These are phyloP conservation scores for Menidia menidia DNA, from an alignment of 2,797 vertebrate genomes.

Conservation along the genomic window DNA sequence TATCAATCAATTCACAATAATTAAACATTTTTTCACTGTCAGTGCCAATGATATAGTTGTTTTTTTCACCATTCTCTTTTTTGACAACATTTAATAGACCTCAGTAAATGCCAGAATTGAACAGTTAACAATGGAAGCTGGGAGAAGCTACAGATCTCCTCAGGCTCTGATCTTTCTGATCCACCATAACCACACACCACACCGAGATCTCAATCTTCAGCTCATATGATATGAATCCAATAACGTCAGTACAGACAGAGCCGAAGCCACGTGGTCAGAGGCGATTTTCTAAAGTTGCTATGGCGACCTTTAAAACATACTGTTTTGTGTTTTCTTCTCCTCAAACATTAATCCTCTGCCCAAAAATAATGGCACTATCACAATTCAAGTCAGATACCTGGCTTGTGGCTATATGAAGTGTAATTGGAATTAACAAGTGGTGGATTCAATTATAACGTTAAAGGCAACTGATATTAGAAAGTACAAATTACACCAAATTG, in stretches of 20 bases:
- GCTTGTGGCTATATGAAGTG: background rate
- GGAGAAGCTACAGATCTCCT: background rate
- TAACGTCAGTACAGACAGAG: background rate
- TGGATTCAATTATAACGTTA: background rate
- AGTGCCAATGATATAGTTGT: background rate
- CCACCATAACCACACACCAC: background rate
- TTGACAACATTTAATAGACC: background rate
- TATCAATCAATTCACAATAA: background rate
- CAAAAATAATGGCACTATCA: constrained; percentile 8
- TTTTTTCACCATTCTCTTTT: background rate
- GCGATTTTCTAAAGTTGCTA: constrained; percentile 31
- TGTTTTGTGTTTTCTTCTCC: constrained; percentile 1
- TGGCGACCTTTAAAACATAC: constrained; percentile 21
- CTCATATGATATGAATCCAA: constrained; percentile 33
- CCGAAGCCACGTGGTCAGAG: constrained; percentile 14
- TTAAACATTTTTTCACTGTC: background rate
- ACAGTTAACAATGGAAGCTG: background rate
- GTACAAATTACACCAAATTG: background rate
- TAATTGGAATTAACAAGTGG: constrained; percentile 8
- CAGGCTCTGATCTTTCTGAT: background rate
- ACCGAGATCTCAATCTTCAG: constrained; percentile 15
- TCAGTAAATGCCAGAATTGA: background rate
- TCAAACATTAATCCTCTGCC: background rate
- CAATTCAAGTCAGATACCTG: constrained; percentile 13
- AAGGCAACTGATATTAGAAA: constrained; percentile 1